Percentiles rank a stretch among this genome's conserved stretches.
These are phyloP conservation scores for Drosophila dunni DNA, from an alignment of 1,140 invertebrate genomes.

Conservation along the genomic window DNA sequence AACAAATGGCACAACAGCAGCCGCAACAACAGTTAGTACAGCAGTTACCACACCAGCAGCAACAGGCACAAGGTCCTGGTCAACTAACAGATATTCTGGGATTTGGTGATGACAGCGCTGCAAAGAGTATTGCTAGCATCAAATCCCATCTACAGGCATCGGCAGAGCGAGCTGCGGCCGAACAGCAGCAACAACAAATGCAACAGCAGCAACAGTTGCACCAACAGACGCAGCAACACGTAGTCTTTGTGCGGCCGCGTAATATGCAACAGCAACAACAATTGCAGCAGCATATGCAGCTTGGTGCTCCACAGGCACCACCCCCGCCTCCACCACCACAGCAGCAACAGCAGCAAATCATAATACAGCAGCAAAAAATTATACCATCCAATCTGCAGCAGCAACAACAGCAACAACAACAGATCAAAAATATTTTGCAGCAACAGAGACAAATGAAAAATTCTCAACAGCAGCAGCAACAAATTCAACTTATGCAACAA, in stretches of 20 bases:
- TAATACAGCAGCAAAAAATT: constrained; percentile 73
- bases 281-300: constrained; percentile 53
- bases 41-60: constrained; percentile 41
- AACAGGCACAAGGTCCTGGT: constrained; percentile 5
- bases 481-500: constrained; percentile 50
- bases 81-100: constrained; percentile 76
- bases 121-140: constrained; percentile 76
- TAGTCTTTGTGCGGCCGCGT: constrained; percentile 69
- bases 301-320: constrained; percentile 41
- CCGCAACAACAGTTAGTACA: constrained; percentile 47
- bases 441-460: constrained; percentile 70
- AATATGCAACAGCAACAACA: constrained; percentile 57
- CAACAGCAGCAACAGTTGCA: constrained; percentile 54
- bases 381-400: constrained; percentile 66
- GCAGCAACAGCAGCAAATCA: constrained; percentile 63
- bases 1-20: constrained; percentile 42
- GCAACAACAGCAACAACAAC: constrained; percentile 63
- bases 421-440: constrained; percentile 72
- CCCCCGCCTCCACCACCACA: constrained; percentile 44
- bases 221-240: constrained; percentile 71
- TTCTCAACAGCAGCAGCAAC: constrained; percentile 73
- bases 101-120: constrained; percentile 73
- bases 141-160: constrained; percentile 78
- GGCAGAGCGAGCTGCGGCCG: constrained; percentile 53
- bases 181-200: constrained; percentile 31